Conservation (phyloP, 2,888 invertebrate species). For the Boloria selene region DNA sequence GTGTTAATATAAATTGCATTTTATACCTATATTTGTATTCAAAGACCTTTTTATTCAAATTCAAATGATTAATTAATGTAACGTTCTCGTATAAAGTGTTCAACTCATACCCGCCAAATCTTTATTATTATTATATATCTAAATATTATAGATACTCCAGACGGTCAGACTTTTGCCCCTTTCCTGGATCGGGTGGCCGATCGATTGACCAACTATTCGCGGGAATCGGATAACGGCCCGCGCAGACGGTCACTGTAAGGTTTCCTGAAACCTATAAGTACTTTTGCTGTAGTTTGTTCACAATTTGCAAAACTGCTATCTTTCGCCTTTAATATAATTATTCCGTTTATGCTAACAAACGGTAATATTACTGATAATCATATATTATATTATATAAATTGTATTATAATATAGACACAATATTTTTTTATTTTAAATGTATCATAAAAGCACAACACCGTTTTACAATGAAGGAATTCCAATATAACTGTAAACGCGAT, state of each 20-base stretch:
- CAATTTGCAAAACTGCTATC: conserved; percentile 46
- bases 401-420: no score
- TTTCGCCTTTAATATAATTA: conserved; percentile 28
- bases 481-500: conserved; percentile 51
- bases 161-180: conserved; percentile 24
- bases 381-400: no score
- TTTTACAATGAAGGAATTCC: conserved; percentile 8
- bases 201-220: conserved; percentile 41
- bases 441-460: background rate
- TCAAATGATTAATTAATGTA: no score
- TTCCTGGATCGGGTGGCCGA: conserved; percentile 35
- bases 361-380: no score
- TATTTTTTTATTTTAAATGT: background rate
- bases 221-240: conserved; percentile 48
- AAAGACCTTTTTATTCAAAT: no score
- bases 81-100: no score
- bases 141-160: conserved; percentile 30
- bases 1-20: no score
- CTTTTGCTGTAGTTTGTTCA: conserved; percentile 62
- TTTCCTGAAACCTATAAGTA: conserved; percentile 72
- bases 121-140: conserved; percentile 28
- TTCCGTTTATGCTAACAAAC: background rate
- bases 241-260: conserved; percentile 62
- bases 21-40: no score
- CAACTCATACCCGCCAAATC: conserved; percentile 20